Conservation (phyloP, 2,797 vertebrate species). For the Sebastes trivittatus region DNA sequence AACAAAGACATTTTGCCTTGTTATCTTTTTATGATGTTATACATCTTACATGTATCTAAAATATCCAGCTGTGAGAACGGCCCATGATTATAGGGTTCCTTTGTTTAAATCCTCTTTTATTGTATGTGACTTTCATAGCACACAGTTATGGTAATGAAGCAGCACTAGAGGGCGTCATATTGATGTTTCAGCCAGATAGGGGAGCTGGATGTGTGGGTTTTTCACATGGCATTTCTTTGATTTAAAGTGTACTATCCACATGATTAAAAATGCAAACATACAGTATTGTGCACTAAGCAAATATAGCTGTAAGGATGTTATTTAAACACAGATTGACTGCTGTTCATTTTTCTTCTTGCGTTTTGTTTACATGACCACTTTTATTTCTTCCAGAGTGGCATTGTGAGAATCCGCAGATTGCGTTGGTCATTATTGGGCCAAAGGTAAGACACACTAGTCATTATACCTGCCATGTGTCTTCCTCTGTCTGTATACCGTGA, state of each 20-base stretch:
- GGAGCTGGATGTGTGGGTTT: not conserved
- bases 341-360: not conserved
- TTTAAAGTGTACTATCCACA: not conserved
- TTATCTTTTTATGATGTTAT: not conserved
- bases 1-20: not conserved
- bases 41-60: not conserved
- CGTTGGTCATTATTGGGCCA: conserved; percentile 91
- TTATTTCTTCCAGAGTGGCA: conserved; percentile 89
- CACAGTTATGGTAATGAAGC: conserved; percentile 40
- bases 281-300: not conserved
- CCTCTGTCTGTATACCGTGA: not conserved
- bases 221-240: not conserved
- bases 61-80: not conserved
- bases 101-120: not conserved
- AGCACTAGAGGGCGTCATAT: conserved; percentile 49
- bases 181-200: conserved; percentile 11
- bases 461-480: not conserved
- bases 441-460: conserved; percentile 80
- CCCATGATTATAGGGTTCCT: not conserved
- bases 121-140: not conserved
- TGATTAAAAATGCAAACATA: not conserved
- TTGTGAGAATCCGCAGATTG: conserved; percentile 81
- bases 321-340: not conserved
- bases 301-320: not conserved
- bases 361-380: not conserved